A percentile compares a stretch with the other conserved stretches of the same genome.
Conservation (phyloP, 2,797 vertebrate species). For the Xenentodon cancila region DNA sequence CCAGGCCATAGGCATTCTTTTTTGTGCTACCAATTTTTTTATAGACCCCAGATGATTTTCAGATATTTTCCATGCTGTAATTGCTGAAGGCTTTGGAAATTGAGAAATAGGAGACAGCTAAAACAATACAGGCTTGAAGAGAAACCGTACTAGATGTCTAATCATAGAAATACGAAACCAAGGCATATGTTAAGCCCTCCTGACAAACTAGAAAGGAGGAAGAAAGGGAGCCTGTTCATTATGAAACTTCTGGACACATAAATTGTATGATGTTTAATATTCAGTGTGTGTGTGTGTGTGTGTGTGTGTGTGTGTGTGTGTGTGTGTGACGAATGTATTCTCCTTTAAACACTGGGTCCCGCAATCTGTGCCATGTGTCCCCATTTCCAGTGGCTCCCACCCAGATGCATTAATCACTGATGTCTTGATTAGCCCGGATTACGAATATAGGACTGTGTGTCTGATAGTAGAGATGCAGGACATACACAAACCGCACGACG, state of each 20-base stretch:
- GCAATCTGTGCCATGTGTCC: neutral
- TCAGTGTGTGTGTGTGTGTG: neutral
- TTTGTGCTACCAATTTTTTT: constrained; percentile 58
- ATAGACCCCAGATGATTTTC: constrained; percentile 74
- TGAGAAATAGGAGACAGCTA: constrained; percentile 37
- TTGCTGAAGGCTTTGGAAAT: constrained; percentile 55
- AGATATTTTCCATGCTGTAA: constrained; percentile 79
- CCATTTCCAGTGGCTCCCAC: constrained; percentile 21
- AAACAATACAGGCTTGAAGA: constrained; percentile 33
- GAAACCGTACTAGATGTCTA: constrained; percentile 14
- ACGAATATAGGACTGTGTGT: constrained; percentile 6
- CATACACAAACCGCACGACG: neutral
- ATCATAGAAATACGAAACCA: constrained; percentile 24
- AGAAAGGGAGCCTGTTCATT: constrained; percentile 17
- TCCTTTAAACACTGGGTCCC: neutral
- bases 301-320: neutral
- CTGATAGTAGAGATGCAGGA: constrained; percentile 10
- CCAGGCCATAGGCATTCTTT: constrained; percentile 40
- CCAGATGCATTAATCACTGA: constrained; percentile 37
- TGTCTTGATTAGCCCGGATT: constrained; percentile 49
- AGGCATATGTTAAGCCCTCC: constrained; percentile 11
- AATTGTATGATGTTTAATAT: neutral
- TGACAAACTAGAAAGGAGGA: constrained; percentile 2
- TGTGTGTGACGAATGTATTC: neutral
- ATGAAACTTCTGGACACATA: constrained; percentile 44